Conservation (phyloP, 2,797 vertebrate species). For the Squalus acanthias region DNA sequence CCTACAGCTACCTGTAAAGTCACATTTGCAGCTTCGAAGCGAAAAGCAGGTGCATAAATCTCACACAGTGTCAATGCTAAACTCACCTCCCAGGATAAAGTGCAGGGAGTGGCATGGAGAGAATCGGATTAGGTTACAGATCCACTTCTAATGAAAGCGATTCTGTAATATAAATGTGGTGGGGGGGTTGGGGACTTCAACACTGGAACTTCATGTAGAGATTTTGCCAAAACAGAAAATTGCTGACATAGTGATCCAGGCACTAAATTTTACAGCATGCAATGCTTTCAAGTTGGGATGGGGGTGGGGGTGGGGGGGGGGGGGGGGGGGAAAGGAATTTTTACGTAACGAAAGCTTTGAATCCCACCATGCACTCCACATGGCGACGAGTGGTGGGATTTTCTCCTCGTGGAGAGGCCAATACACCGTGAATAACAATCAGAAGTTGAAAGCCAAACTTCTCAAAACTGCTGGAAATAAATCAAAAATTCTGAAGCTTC, state of each 20-base stretch:
- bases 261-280: not conserved
- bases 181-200: not conserved
- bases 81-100: not conserved
- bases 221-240: not conserved
- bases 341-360: not conserved
- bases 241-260: not conserved
- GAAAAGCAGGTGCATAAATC: not conserved
- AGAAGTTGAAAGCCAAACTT: not conserved
- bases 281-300: not conserved
- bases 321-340: not conserved
- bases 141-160: not conserved
- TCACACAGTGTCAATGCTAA: not conserved
- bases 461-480: not conserved
- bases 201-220: not conserved
- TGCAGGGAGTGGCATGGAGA: not conserved
- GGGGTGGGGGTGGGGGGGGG: not conserved
- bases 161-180: not conserved
- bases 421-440: not conserved
- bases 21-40: not conserved
- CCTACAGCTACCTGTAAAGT: not conserved
- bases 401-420: not conserved
- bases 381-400: not conserved
- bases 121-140: not conserved
- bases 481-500: not conserved
- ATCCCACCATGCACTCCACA: not conserved